Conservation (phyloP, 2,888 invertebrate genomes). For the Rosalia funebris region DNA sequence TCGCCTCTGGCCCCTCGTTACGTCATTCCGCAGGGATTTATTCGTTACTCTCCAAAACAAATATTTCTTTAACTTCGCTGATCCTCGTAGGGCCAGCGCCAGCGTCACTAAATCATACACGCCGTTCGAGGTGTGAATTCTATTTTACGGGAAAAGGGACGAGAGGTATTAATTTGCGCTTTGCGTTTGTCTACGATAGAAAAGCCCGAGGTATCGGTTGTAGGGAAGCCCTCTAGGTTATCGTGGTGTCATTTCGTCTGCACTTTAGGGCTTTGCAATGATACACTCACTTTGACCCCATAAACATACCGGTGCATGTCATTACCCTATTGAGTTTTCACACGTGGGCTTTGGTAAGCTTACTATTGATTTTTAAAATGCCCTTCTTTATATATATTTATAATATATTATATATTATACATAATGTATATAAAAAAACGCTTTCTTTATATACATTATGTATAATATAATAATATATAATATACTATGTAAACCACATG, state of each 20-base stretch:
- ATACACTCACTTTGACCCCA: conserved; percentile 41
- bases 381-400: too few species aligned
- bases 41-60: conserved; percentile 35
- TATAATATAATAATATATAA: too few species aligned
- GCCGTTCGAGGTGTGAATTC: not conserved
- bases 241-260: conserved; percentile 46
- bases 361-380: too few species aligned
- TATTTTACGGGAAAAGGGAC: not conserved
- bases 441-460: too few species aligned
- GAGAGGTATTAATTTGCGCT: conserved; percentile 4
- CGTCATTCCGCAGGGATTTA: conserved; percentile 20
- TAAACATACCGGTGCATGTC: conserved; percentile 27
- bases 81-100: not conserved
- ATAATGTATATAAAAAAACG: too few species aligned
- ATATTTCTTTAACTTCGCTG: conserved; percentile 35
- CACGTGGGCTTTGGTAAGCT: conserved; percentile 3
- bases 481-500: too few species aligned
- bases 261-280: conserved; percentile 45
- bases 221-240: conserved; percentile 42
- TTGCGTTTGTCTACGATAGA: conserved; percentile 15
- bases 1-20: conserved; percentile 10
- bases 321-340: conserved; percentile 18
- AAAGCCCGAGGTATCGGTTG: conserved; percentile 41
- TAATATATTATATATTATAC: too few species aligned
- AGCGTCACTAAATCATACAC: conserved; percentile 1